Evolutionary conservation across 2,888 invertebrate species (phyloP).

Genomic region (Hypomecis atomaria): DNA sequence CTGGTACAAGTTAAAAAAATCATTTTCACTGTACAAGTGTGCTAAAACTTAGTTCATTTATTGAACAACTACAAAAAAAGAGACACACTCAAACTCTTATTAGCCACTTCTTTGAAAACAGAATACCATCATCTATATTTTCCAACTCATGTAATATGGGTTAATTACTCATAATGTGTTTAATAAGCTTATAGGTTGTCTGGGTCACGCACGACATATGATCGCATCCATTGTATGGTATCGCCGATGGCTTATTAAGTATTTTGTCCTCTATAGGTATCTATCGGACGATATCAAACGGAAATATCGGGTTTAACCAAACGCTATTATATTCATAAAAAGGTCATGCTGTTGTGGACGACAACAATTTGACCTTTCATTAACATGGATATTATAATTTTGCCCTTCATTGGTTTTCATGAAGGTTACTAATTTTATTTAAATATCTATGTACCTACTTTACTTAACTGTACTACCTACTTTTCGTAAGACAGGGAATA

Average conservation of each 20-base stretch:
- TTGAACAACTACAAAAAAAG: too few relatives aligned
- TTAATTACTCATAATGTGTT: conserved; percentile 38
- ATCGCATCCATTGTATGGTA: conserved; percentile 38
- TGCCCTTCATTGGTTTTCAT: conserved; percentile 25
- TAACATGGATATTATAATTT: conserved; percentile 24
- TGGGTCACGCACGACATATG: conserved; percentile 38
- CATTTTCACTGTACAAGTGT: too few relatives aligned
- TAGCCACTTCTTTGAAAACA: too few relatives aligned
- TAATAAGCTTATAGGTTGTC: conserved; percentile 37
- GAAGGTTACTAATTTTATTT: conserved; percentile 19
- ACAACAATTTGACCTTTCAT: conserved; percentile 27
- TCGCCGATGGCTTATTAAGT: conserved; percentile 43
- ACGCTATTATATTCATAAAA: conserved; percentile 72
- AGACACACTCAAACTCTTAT: too few relatives aligned
- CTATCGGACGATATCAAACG: conserved; percentile 66
- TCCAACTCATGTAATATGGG: conserved; percentile 12
- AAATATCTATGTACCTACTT: not conserved
- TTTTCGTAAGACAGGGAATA: conserved; percentile 11
- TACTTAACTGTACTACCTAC: not conserved
- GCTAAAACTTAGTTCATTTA: too few relatives aligned
- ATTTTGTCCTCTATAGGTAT: conserved; percentile 49
- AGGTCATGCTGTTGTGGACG: conserved; percentile 54
- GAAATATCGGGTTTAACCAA: conserved; percentile 72
- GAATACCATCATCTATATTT: not conserved
- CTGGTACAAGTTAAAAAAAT: too few relatives aligned